Conservation (phyloP, 2,797 vertebrate genomes). For the Crocidura indochinensis region DNA sequence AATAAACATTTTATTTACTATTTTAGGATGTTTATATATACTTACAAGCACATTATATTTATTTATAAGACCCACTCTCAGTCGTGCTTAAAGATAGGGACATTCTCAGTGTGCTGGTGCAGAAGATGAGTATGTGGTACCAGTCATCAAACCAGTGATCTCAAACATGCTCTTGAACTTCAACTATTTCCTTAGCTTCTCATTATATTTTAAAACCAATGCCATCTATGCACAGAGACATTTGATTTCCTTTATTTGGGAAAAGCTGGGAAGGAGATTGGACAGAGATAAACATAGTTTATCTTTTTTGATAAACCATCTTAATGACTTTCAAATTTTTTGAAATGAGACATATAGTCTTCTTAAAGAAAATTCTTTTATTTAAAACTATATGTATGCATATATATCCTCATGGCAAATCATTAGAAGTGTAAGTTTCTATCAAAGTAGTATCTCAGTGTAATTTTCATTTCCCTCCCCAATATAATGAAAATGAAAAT, state of each 20-base stretch:
- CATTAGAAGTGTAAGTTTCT: background rate
- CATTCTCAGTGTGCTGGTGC: too few species aligned
- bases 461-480: constrained; percentile 9
- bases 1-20: background rate
- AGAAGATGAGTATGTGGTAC: too few species aligned
- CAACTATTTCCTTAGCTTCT: too few species aligned
- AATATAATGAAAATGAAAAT: background rate
- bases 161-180: too few species aligned
- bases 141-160: too few species aligned
- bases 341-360: too few species aligned
- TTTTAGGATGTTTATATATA: background rate
- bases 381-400: background rate
- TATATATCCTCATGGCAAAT: background rate
- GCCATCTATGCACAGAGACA: background rate
- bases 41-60: too few species aligned
- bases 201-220: constrained; percentile 12
- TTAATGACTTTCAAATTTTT: background rate
- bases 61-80: too few species aligned
- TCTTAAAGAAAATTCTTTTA: background rate
- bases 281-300: background rate
- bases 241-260: background rate
- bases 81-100: too few species aligned
- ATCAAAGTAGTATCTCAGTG: background rate
- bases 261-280: background rate
- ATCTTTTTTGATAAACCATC: background rate